phyloP scores from a whole-genome alignment of 1,140 invertebrate genomes.

The Polyergus mexicanus region DNA sequence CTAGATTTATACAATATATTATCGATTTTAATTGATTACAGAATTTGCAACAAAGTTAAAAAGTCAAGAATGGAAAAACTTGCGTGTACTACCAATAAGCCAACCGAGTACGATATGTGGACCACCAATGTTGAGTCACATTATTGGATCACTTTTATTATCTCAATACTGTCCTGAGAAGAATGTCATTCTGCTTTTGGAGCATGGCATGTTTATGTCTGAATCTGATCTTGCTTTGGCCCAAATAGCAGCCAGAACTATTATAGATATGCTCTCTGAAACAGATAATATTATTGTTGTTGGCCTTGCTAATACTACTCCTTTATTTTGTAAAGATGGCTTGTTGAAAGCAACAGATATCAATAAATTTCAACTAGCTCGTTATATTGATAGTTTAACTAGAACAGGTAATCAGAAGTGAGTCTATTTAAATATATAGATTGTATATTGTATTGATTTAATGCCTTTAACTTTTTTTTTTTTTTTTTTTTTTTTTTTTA shows the following conservation, averaged over 20 bases:
- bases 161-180: constrained; percentile 82
- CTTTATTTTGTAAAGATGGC: constrained; percentile 79
- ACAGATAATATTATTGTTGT: constrained; percentile 82
- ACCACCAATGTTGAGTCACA: constrained; percentile 81
- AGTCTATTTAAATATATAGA: background rate
- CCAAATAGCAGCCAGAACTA: constrained; percentile 83
- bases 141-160: constrained; percentile 82
- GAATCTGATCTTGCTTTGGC: constrained; percentile 82
- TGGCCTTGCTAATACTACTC: constrained; percentile 77
- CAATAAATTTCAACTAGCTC: constrained; percentile 82
- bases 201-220: constrained; percentile 82
- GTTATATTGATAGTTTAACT: constrained; percentile 80
- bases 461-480: constrained; percentile 21
- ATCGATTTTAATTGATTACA: constrained; percentile 64
- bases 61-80: constrained; percentile 82
- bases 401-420: constrained; percentile 74
- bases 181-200: constrained; percentile 83
- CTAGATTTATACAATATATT: constrained; percentile 20
- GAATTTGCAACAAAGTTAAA: constrained; percentile 78
- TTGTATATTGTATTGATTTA: constrained; percentile 17
- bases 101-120: constrained; percentile 84
- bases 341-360: constrained; percentile 83
- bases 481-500: constrained; percentile 64
- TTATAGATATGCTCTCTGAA: constrained; percentile 84
- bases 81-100: constrained; percentile 81